These are phyloP conservation scores for Yponomeuta malinellus DNA, from an alignment of 2,888 invertebrate species.

Conservation along the genomic window DNA sequence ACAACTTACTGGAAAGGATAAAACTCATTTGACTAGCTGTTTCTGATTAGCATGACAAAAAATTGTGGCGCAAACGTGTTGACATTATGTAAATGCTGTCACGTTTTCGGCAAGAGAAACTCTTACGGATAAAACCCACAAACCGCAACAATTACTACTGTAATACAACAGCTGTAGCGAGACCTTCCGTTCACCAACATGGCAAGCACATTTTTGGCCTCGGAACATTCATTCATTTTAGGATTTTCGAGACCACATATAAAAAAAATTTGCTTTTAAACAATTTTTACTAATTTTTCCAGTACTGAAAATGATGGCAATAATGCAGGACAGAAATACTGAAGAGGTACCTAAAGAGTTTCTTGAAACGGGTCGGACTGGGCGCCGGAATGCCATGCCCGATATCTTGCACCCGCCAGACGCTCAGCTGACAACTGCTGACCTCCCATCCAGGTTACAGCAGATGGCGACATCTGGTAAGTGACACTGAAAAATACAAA, in stretches of 20 bases:
- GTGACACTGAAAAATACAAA: slow-evolving; percentile 19
- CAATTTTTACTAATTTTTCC: slow-evolving; percentile 27
- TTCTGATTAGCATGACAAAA: not conserved
- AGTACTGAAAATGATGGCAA: slow-evolving; percentile 78
- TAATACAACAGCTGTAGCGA: not conserved
- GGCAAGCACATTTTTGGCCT: not conserved
- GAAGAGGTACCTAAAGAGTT: slow-evolving; percentile 82
- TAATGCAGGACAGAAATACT: slow-evolving; percentile 74
- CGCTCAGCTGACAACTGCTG: slow-evolving; percentile 82
- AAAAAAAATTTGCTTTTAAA: not conserved
- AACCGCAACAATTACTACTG: not conserved
- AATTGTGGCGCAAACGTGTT: not conserved
- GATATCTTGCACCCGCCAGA: slow-evolving; percentile 86
- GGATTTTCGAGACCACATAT: not conserved
- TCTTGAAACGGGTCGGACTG: slow-evolving; percentile 89
- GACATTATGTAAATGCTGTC: not conserved
- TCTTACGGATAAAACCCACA: not conserved
- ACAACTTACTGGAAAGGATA: not conserved
- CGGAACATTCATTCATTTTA: not conserved
- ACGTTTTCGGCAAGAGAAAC: not conserved
- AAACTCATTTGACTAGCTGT: not conserved
- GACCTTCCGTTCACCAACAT: not conserved
- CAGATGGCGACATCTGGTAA: slow-evolving; percentile 80
- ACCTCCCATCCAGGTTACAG: slow-evolving; percentile 84
- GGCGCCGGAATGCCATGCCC: slow-evolving; percentile 91